Percentiles rank a stretch among this genome's conserved stretches.
These are phyloP conservation scores for Pyrgus malvae DNA, from an alignment of 2,888 invertebrate genomes.

Conservation along the genomic window DNA sequence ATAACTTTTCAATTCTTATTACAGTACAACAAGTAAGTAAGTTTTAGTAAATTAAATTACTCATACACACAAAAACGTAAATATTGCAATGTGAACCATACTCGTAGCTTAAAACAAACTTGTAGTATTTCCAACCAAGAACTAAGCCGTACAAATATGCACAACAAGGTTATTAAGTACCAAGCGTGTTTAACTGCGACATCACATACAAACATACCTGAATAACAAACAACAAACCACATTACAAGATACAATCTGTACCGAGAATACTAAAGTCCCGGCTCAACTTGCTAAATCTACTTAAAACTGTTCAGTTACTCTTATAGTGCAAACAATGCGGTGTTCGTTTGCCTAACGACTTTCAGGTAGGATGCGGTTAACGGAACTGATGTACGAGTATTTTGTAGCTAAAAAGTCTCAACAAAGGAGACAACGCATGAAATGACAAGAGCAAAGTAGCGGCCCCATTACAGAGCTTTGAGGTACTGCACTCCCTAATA, in stretches of 20 bases:
- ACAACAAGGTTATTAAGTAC: constrained; percentile 8
- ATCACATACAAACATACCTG: constrained; percentile 15
- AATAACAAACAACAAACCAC: constrained; percentile 39
- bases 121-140: not conserved
- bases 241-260: constrained; percentile 46
- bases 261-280: constrained; percentile 42
- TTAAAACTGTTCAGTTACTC: constrained; percentile 63
- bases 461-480: constrained; percentile 69
- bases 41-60: too few relatives aligned
- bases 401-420: constrained; percentile 43
- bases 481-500: constrained; percentile 49
- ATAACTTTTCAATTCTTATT: too few relatives aligned
- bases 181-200: constrained; percentile 9
- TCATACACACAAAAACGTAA: too few relatives aligned
- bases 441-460: constrained; percentile 68
- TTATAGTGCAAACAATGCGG: constrained; percentile 67
- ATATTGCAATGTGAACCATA: too few relatives aligned
- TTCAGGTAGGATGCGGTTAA: constrained; percentile 52
- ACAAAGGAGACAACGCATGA: constrained; percentile 67
- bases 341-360: constrained; percentile 55
- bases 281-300: constrained; percentile 52
- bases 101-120: constrained; percentile 11
- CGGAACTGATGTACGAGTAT: constrained; percentile 48
- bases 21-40: too few relatives aligned
- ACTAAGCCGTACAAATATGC: constrained; percentile 13